phyloP scores from a whole-genome alignment of 2,888 invertebrate species.

The Diplazon laetatorius region DNA sequence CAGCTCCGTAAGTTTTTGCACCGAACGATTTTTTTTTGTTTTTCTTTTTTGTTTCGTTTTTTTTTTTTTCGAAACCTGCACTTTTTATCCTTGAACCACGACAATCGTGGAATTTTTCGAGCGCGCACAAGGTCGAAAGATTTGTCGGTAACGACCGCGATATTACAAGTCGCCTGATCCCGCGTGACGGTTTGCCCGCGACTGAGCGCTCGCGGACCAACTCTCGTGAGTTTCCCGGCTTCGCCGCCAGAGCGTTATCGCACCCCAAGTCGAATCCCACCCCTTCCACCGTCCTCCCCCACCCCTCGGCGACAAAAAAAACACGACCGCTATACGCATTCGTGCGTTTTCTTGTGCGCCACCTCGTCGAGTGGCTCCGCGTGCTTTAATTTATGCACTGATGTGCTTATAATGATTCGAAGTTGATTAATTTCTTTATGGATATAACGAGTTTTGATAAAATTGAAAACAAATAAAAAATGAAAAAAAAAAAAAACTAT shows the following conservation, averaged over 20 bases:
- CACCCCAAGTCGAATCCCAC: conserved; percentile 67
- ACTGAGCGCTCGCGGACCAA: conserved; percentile 78
- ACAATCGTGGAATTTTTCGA: conserved; percentile 31
- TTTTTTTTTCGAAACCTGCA: conserved; percentile 7
- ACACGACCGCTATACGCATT: conserved; percentile 51
- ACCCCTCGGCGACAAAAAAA: conserved; percentile 49
- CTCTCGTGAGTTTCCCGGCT: conserved; percentile 76
- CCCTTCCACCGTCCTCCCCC: conserved; percentile 52
- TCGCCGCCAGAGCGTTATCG: conserved; percentile 75
- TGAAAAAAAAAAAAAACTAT: too few relatives aligned
- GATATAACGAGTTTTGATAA: too few relatives aligned
- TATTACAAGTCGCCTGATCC: conserved; percentile 68
- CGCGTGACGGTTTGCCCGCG: conserved; percentile 77
- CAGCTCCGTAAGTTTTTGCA: background rate
- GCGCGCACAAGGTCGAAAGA: conserved; percentile 12
- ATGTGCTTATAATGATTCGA: background rate
- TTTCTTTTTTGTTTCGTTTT: background rate
- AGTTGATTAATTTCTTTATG: background rate
- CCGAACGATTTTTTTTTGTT: background rate
- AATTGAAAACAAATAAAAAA: too few relatives aligned
- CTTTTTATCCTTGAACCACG: conserved; percentile 48
- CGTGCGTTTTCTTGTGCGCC: conserved; percentile 51
- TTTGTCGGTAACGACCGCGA: conserved; percentile 56
- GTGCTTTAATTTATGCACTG: conserved; percentile 5
- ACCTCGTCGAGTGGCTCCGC: conserved; percentile 33